A percentile compares a stretch with the other conserved stretches of the same genome.
Evolutionary conservation across 2,797 vertebrate species (phyloP).

Genomic region (Choloepus didactylus): DNA sequence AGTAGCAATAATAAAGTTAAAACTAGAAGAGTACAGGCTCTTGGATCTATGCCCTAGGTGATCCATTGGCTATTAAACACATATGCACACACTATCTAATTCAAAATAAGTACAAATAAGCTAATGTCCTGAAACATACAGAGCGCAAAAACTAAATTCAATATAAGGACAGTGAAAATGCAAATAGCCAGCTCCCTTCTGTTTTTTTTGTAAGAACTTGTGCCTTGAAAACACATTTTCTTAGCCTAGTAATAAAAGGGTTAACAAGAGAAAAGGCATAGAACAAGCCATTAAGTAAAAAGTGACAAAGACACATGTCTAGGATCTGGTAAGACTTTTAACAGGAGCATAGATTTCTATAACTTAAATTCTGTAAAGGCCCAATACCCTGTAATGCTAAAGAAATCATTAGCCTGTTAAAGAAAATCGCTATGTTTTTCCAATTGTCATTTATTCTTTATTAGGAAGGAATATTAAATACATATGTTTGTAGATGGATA

Average conservation of each 20-base stretch:
- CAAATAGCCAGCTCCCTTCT: not conserved
- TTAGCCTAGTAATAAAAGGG: not conserved
- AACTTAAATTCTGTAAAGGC: conserved; percentile 58
- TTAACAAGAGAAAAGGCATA: not conserved
- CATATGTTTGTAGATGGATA: conserved; percentile 37
- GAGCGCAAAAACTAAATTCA: not conserved
- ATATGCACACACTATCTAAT: not conserved
- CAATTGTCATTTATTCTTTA: conserved; percentile 70
- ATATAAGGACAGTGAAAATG: not conserved
- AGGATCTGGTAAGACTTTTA: conserved; percentile 46
- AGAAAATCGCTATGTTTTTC: conserved; percentile 36
- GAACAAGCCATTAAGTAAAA: conserved; percentile 53
- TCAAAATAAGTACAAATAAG: not conserved
- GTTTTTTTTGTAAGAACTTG: conserved; percentile 12
- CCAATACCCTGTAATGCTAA: conserved; percentile 51
- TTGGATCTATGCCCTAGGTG: not conserved
- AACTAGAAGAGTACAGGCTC: not conserved
- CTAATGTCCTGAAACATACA: not conserved
- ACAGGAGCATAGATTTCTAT: conserved; percentile 24
- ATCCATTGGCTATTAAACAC: not conserved
- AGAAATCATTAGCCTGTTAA: conserved; percentile 65
- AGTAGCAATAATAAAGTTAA: not conserved
- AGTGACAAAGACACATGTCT: not conserved
- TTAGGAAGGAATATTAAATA: conserved; percentile 68
- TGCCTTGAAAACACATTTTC: conserved; percentile 49